A percentile compares a stretch with the other conserved stretches of the same genome.
Evolutionary conservation across 2,888 invertebrate species (phyloP).

Genomic region (Andrena hattorfiana): DNA sequence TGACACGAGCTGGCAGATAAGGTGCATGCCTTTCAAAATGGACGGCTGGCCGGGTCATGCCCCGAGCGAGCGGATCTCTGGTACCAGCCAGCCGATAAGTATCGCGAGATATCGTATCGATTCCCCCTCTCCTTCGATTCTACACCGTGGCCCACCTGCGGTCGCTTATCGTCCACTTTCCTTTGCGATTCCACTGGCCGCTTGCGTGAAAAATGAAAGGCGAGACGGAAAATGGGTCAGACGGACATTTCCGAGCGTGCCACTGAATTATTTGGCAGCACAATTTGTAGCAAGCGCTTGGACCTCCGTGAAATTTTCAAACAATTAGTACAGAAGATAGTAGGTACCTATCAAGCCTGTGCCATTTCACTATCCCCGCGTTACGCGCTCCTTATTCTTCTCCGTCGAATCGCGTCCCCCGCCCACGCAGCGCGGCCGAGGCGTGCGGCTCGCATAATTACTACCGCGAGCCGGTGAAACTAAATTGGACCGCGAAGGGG

Average conservation of each 20-base stretch:
- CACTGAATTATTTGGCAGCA: too few relatives aligned
- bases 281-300: too few relatives aligned
- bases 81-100: constrained; percentile 35
- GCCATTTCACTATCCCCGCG: too few relatives aligned
- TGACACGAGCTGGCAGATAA: constrained; percentile 62
- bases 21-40: constrained; percentile 69
- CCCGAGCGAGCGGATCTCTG: constrained; percentile 43
- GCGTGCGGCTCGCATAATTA: neutral
- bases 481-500: constrained; percentile 30
- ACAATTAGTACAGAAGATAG: too few relatives aligned
- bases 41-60: constrained; percentile 59
- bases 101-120: constrained; percentile 15
- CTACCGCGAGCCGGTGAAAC: neutral
- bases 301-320: too few relatives aligned
- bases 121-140: neutral
- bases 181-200: neutral
- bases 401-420: neutral
- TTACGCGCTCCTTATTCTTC: neutral
- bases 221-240: too few relatives aligned
- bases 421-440: neutral
- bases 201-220: too few relatives aligned
- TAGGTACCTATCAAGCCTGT: too few relatives aligned
- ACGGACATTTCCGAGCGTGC: too few relatives aligned
- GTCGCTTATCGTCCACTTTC: neutral
- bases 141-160: neutral